Base-by-base conservation (phyloP, 2,888 invertebrate genomes). In the Cecidostiba fungosa region DNA sequence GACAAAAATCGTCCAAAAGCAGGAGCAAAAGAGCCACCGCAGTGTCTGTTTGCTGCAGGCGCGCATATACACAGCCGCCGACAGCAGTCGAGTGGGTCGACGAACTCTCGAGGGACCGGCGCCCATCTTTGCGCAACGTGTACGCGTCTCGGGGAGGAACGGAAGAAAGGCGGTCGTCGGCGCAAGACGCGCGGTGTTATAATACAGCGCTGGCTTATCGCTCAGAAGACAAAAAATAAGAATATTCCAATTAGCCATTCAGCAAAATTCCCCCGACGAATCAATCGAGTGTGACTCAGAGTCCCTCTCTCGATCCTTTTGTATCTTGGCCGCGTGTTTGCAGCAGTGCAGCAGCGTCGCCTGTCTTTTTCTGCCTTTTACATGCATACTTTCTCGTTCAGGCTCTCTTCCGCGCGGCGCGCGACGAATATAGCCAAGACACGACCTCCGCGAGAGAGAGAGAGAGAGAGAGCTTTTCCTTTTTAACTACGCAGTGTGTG, bases 41-140 rank as follows among this genome's bases (percentile, higher is more conserved):
- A n/a, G n/a, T n/a, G n/a, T n/a, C n/a, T n/a, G n/a, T n/a, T n/a
- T n/a, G n/a, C n/a, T n/a, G n/a, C n/a, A n/a, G n/a, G n/a, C n/a
- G n/a, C n/a, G n/a, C n/a, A n/a, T 10, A 23, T 4, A 59, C 26
- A 10, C 36, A 8, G n/a, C n/a, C n/a, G n/a, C n/a, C n/a, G n/a
- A n/a, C 59, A 5, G 62, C 47, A 81, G 85, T 85, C 77, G 77
- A 81, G 70, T 81, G 62, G 85, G 85, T 85, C 85, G 72, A 85
- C 85, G 85, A 85, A 77, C 85, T 80, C 80, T 2, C 14, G 39
- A 39, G 39, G 19, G 78, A 29, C 14, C 47, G 16, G 54, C 62
- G 62, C 14, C 26, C 69, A 43, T 74, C 78, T 79, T 36, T 54
- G 79, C 32, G 43, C 47, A 47, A 29, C 23, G 12, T 6, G 47